Conservation (phyloP, 2,888 invertebrate species). For the Yponomeuta cagnagella region DNA sequence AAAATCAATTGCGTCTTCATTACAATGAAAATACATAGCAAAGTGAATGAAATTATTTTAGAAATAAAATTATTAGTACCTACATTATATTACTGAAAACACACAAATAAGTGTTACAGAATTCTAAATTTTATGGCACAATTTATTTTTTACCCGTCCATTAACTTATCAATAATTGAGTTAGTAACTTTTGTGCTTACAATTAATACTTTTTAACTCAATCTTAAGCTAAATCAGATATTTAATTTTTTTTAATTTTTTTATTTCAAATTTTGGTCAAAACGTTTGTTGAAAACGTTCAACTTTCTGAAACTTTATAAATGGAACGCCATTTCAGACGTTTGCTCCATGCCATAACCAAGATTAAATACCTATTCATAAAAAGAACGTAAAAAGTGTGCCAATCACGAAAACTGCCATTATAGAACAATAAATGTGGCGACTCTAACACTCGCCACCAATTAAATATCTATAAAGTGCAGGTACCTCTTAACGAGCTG, state of each 20-base stretch:
- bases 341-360: neutral
- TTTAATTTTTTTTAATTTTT: too few relatives aligned
- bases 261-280: too few relatives aligned
- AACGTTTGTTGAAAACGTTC: too few relatives aligned
- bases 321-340: neutral
- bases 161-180: neutral
- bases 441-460: neutral
- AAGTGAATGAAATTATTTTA: neutral
- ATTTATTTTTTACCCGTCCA: neutral
- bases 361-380: neutral
- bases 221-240: too few relatives aligned
- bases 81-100: neutral
- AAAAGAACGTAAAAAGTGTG: neutral
- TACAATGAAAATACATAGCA: conserved; percentile 10
- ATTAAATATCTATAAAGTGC: conserved; percentile 11
- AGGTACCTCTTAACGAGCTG: conserved; percentile 2
- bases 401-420: neutral
- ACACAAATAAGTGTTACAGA: neutral
- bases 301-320: neutral
- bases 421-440: neutral
- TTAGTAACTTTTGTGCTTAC: too few relatives aligned
- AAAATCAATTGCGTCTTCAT: conserved; percentile 17
- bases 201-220: too few relatives aligned
- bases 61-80: neutral
- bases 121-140: neutral